These are phyloP conservation scores for Pogonognathellus flavescens DNA, from an alignment of 1,140 invertebrate genomes.

Conservation along the genomic window DNA sequence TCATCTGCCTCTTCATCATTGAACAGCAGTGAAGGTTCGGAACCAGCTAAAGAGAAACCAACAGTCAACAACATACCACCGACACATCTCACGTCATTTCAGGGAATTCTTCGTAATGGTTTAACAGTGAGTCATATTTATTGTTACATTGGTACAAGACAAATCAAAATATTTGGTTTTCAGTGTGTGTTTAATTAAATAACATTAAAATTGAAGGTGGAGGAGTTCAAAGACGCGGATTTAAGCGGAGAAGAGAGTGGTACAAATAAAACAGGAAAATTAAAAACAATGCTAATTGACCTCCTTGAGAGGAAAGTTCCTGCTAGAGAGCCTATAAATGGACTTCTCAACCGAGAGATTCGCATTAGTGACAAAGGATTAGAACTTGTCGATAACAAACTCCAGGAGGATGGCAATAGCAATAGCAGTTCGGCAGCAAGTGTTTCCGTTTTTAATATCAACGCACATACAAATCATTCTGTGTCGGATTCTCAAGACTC, in stretches of 20 bases:
- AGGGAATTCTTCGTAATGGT: conserved; percentile 64
- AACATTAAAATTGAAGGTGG: conserved; percentile 8
- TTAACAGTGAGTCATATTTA: conserved; percentile 41
- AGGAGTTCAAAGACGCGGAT: conserved; percentile 27
- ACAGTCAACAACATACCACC: neutral
- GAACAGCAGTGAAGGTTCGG: conserved; percentile 57
- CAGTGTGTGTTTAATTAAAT: neutral
- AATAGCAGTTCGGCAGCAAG: conserved; percentile 59
- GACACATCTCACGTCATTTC: conserved; percentile 54
- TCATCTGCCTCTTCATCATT: conserved; percentile 63
- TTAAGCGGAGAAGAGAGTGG: neutral
- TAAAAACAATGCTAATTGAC: conserved; percentile 77
- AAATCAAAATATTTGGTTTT: too few relatives aligned
- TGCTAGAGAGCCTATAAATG: conserved; percentile 74
- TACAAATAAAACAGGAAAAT: conserved; percentile 58
- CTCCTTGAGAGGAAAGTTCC: conserved; percentile 78
- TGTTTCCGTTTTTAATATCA: conserved; percentile 55
- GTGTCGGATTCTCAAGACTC: conserved; percentile 47
- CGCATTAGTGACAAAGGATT: conserved; percentile 76
- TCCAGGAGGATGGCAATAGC: conserved; percentile 56
- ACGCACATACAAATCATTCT: conserved; percentile 26
- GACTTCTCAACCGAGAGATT: conserved; percentile 74
- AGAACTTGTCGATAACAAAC: conserved; percentile 74
- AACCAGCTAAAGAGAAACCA: conserved; percentile 22
- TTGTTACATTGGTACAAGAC: neutral